These are phyloP conservation scores for Drosophila phalerata DNA, from an alignment of 2,888 invertebrate species.

Conservation along the genomic window DNA sequence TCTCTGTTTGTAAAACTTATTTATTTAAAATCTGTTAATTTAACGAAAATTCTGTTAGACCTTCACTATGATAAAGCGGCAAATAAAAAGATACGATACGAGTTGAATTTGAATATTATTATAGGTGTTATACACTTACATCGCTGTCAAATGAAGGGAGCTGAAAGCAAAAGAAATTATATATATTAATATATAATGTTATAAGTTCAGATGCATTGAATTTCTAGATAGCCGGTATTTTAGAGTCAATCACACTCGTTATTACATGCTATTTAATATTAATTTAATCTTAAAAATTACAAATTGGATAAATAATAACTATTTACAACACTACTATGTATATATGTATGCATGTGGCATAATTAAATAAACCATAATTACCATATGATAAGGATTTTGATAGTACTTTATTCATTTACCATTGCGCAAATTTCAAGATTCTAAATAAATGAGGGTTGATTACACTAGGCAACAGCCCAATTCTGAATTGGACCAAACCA, in stretches of 20 bases:
- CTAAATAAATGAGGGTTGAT: neutral
- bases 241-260: too few relatives aligned
- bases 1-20: too few relatives aligned
- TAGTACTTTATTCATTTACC: neutral
- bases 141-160: conserved; percentile 81
- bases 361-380: neutral
- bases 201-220: neutral
- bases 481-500: too few relatives aligned
- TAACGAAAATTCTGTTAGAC: neutral
- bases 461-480: too few relatives aligned
- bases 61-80: neutral
- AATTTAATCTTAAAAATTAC: neutral
- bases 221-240: too few relatives aligned
- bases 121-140: conserved; percentile 56
- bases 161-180: conserved; percentile 56
- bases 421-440: neutral
- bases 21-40: too few relatives aligned
- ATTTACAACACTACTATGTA: neutral
- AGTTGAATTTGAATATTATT: too few relatives aligned
- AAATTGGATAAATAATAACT: too few relatives aligned
- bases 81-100: neutral
- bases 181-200: conserved; percentile 1
- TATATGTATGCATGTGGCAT: neutral
- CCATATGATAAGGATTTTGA: neutral
- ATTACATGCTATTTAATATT: too few relatives aligned